Evolutionary conservation across 2,113 vertebrate species (phyloP).

Genomic region (Callionymus lyra): DNA sequence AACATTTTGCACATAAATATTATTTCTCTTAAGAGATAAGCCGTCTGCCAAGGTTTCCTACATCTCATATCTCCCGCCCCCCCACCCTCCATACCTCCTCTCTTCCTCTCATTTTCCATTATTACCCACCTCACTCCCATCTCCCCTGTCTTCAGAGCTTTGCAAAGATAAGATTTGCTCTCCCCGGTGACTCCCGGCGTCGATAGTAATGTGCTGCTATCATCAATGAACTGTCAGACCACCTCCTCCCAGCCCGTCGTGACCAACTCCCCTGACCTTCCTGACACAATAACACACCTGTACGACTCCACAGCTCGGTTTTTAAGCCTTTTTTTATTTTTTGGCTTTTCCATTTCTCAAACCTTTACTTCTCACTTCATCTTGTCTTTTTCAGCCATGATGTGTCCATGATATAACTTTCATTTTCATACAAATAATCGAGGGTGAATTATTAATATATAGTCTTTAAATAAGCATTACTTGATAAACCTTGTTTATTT

Average conservation of each 20-base stretch:
- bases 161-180: slow-evolving; percentile 58
- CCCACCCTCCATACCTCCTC: background rate
- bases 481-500: too few species aligned
- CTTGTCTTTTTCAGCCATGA: too few species aligned
- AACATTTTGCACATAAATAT: slow-evolving; percentile 14
- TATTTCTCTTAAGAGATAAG: slow-evolving; percentile 40
- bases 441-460: too few species aligned
- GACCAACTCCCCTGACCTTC: slow-evolving; percentile 40
- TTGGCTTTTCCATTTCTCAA: too few species aligned
- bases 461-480: too few species aligned
- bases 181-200: slow-evolving; percentile 52
- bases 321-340: too few species aligned
- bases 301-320: too few species aligned
- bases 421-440: too few species aligned
- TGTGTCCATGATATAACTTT: too few species aligned
- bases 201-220: slow-evolving; percentile 56
- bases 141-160: slow-evolving; percentile 48
- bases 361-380: too few species aligned
- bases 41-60: slow-evolving; percentile 28
- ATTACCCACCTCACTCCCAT: slow-evolving; percentile 27
- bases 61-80: slow-evolving; percentile 22
- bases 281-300: slow-evolving; percentile 4
- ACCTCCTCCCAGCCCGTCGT: slow-evolving; percentile 7
- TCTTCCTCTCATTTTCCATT: slow-evolving; percentile 26
- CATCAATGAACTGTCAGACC: slow-evolving; percentile 62